Percentiles rank a stretch among this genome's conserved stretches.
Conservation (phyloP, 2,113 vertebrate species). For the Perca schrenkii region DNA sequence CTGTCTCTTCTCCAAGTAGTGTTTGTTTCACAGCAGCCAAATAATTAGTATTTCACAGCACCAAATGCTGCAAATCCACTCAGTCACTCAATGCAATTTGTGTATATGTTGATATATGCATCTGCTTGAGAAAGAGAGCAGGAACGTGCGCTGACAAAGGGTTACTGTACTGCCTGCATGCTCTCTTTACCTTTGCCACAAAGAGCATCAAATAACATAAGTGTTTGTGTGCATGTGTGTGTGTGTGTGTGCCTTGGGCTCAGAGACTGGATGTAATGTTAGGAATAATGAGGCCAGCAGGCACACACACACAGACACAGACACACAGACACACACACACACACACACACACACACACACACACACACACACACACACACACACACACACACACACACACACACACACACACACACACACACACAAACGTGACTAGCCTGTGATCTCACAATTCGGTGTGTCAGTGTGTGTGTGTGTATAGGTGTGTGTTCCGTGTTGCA, state of each 20-base stretch:
- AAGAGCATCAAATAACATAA: conserved; percentile 58
- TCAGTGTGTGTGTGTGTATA: background rate
- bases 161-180: conserved; percentile 40
- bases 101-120: background rate
- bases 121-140: conserved; percentile 14
- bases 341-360: too few relatives aligned
- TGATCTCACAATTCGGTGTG: conserved; percentile 31
- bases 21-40: conserved; percentile 69
- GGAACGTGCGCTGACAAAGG: conserved; percentile 47
- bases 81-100: conserved; percentile 34
- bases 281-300: conserved; percentile 51
- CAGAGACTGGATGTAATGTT: conserved; percentile 29
- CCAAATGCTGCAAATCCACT: conserved; percentile 62
- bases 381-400: background rate
- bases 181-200: conserved; percentile 46
- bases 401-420: conserved; percentile 10
- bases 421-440: background rate
- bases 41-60: conserved; percentile 72
- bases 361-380: too few relatives aligned
- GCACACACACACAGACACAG: conserved; percentile 5
- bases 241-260: conserved; percentile 15
- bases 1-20: conserved; percentile 68
- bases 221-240: conserved; percentile 22
- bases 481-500: conserved; percentile 37
- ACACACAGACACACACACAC: too few relatives aligned